Conservation (phyloP, 2,888 invertebrate species). For the Urechis unicinctus region DNA sequence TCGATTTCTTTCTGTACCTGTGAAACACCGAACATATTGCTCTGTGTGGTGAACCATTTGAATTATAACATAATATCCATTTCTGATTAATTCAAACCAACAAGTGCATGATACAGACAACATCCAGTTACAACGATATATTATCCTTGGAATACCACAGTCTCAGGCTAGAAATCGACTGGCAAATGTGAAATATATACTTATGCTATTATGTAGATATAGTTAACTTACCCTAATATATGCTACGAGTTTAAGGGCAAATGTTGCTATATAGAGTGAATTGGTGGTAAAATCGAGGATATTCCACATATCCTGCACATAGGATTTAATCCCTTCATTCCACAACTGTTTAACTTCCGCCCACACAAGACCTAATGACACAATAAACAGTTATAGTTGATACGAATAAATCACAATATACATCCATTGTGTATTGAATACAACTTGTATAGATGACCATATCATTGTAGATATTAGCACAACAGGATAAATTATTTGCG, state of each 20-base stretch:
- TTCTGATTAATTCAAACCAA: too few relatives aligned
- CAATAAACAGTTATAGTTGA: not conserved
- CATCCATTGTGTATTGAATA: too few relatives aligned
- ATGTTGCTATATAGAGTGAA: slow-evolving; percentile 93
- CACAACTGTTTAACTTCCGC: slow-evolving; percentile 97
- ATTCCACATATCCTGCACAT: slow-evolving; percentile 99
- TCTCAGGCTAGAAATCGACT: not conserved
- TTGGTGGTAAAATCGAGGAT: slow-evolving; percentile 98
- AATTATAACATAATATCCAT: too few relatives aligned
- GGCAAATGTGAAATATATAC: too few relatives aligned
- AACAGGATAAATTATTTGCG: not conserved
- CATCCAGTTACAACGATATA: too few relatives aligned
- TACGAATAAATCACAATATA: not conserved
- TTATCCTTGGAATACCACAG: too few relatives aligned
- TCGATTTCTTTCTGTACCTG: slow-evolving; percentile 21
- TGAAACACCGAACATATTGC: too few relatives aligned
- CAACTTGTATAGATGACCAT: not conserved
- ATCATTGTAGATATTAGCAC: slow-evolving; percentile 1
- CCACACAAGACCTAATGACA: slow-evolving; percentile 81
- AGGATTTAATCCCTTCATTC: slow-evolving; percentile 95
- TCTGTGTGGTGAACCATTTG: too few relatives aligned
- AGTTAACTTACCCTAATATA: slow-evolving; percentile 72
- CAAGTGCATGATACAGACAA: too few relatives aligned
- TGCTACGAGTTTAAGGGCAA: slow-evolving; percentile 87
- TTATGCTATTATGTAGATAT: too few relatives aligned